Evolutionary conservation across 2,888 invertebrate species (phyloP), one percentile per base, ranked within the genome.

Genomic region (Oligia strigilis): DNA sequence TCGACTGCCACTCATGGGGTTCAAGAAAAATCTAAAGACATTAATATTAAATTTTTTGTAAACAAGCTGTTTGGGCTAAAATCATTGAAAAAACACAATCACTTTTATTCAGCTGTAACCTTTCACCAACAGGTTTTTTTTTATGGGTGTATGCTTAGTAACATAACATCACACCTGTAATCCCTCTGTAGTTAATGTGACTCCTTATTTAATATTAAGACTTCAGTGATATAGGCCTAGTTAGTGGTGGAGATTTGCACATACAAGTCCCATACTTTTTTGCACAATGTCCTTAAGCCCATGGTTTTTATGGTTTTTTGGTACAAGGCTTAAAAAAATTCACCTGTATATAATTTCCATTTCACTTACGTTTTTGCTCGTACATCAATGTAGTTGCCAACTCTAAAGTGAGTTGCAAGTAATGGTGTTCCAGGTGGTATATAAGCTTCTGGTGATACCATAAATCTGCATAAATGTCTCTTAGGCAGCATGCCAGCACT

Each of bases 401-500:
- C 98, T 94, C 98, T 97, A 93, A 98, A 99, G 97, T 99, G 99
- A 76, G 98, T 97, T 0, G 98, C 99, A 93, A 96, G 97, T 60
- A 99, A 96, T n/a, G 98, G 98, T 55, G 99, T 99, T n/a, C 99
- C 99, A 2, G 98, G 98, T 77, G 98, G 98, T 65, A 99, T 94
- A 60, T 98, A 98, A 19, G 99, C 99, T 94, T 99, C 97, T 14
- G 99, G 98, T 43, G 99, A 98, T 0, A 99, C 97, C 80, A 98
- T 96, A 94, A 99, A 99, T 85, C 99, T 97, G 19, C 97, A 98
- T 40, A 99, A 92, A 90, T 98, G 97, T 89, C 98, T 98, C 91
- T 99, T 99, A 1, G 99, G 99, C 94, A 99, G 98, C 81, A 99
- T 98, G n/a, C 99, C 99, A 62, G 99, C 98, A 89, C 98, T 97